Conservation (phyloP, 2,888 invertebrate species). For the Pecten maximus region DNA sequence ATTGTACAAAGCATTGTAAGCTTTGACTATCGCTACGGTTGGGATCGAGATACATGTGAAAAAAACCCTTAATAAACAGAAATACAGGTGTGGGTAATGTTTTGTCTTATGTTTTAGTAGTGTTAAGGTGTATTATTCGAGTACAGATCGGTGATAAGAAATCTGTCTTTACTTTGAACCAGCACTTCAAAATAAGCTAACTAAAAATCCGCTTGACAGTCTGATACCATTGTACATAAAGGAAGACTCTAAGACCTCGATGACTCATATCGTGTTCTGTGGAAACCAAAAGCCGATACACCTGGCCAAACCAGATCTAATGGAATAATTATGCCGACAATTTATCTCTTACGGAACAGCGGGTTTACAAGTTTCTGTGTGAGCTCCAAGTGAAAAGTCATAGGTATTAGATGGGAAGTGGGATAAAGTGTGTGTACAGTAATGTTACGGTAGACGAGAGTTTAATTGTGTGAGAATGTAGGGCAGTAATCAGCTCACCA, state of each 20-base stretch:
- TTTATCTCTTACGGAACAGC: slow-evolving; percentile 14
- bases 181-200: background rate
- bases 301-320: slow-evolving; percentile 32
- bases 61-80: background rate
- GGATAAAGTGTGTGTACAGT: background rate
- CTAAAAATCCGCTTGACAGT: background rate
- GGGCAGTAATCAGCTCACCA: background rate
- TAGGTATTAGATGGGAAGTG: slow-evolving; percentile 29
- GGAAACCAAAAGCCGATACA: slow-evolving; percentile 33
- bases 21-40: background rate
- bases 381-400: slow-evolving; percentile 10
- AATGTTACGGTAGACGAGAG: background rate
- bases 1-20: background rate
- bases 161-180: background rate
- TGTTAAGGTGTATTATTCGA: background rate
- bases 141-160: background rate
- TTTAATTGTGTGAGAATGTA: background rate
- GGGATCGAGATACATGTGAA: background rate
- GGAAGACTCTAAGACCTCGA: background rate
- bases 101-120: background rate
- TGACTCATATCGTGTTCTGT: slow-evolving; percentile 4
- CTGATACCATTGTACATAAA: slow-evolving; percentile 3
- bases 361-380: background rate
- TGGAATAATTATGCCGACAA: slow-evolving; percentile 33
- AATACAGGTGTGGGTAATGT: background rate